These are phyloP conservation scores for Altica lythri DNA, from an alignment of 2,888 invertebrate genomes.

Conservation along the genomic window DNA sequence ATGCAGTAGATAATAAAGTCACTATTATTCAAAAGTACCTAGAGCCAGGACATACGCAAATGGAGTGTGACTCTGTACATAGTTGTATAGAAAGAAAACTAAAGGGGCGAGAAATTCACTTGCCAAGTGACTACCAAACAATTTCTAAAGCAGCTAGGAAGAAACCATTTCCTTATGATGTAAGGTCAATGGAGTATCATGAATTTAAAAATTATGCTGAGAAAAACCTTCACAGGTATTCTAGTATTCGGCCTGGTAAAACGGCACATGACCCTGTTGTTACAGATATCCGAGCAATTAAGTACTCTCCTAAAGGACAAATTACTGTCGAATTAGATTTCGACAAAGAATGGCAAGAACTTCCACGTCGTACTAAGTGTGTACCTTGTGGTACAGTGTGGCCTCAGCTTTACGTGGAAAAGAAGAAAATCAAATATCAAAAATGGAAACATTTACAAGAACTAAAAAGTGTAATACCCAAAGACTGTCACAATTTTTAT, in stretches of 20 bases:
- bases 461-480: too few relatives aligned
- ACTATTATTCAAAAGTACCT: constrained; percentile 1
- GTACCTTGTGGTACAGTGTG: too few relatives aligned
- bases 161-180: constrained; percentile 10
- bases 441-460: too few relatives aligned
- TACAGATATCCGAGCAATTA: neutral
- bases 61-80: constrained; percentile 7
- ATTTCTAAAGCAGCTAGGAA: constrained; percentile 11
- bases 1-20: neutral
- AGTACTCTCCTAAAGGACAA: too few relatives aligned
- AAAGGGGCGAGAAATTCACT: constrained; percentile 13
- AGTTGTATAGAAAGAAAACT: constrained; percentile 4
- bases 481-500: too few relatives aligned
- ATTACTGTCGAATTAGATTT: too few relatives aligned
- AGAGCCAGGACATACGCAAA: constrained; percentile 2
- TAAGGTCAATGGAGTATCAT: constrained; percentile 1
- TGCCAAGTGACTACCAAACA: constrained; percentile 9
- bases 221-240: neutral
- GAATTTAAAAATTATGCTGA: constrained; percentile 4
- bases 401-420: too few relatives aligned
- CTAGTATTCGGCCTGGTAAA: neutral
- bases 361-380: too few relatives aligned
- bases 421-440: too few relatives aligned
- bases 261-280: neutral
- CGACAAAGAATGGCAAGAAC: too few relatives aligned